phyloP scores from a whole-genome alignment of 2,113 vertebrate species.

The Macrotus californicus region DNA sequence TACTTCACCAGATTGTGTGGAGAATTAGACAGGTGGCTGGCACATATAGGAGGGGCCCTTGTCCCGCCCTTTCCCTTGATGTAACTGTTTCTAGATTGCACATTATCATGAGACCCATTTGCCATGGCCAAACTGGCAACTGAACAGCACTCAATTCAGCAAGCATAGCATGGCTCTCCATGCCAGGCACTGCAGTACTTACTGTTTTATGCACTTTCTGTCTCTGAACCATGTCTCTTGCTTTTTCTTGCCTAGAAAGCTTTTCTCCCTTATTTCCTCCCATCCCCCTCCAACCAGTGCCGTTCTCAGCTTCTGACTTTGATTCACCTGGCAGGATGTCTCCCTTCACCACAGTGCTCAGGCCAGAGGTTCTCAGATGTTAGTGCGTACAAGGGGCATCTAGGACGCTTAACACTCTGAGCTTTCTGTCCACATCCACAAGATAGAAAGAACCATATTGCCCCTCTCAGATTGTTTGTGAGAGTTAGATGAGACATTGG shows the following conservation, averaged over 20 bases:
- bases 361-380: background rate
- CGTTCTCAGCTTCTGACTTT: background rate
- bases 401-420: background rate
- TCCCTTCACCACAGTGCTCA: background rate
- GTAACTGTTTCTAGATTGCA: background rate
- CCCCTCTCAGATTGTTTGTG: background rate
- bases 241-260: background rate
- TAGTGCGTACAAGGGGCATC: too few species aligned
- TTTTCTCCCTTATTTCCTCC: background rate
- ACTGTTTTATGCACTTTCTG: background rate
- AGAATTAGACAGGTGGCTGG: background rate
- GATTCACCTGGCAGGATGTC: background rate
- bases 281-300: background rate
- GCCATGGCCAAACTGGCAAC: background rate
- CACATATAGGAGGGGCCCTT: rapidly evolving
- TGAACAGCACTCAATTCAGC: background rate
- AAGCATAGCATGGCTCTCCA: background rate
- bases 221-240: background rate
- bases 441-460: background rate
- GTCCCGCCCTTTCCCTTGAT: background rate
- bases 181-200: background rate
- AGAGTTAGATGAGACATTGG: background rate
- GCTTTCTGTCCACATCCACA: background rate
- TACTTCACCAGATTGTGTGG: background rate
- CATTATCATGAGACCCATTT: too few species aligned